phyloP scores from a whole-genome alignment of 2,113 vertebrate genomes.

The Casuarius casuarius region DNA sequence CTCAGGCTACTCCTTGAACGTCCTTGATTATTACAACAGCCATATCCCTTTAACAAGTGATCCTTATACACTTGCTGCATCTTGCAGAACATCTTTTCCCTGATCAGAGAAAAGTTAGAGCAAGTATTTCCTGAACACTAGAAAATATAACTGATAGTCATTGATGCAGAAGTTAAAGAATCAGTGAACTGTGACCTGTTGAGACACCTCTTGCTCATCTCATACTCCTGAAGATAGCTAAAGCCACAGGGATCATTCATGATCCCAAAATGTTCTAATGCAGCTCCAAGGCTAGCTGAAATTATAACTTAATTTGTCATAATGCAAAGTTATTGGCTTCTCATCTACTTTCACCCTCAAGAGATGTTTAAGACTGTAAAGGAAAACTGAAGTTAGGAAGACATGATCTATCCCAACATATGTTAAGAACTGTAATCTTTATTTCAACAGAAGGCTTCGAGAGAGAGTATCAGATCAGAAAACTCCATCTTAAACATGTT shows the following conservation, averaged over 20 bases:
- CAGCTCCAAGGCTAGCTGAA: neutral
- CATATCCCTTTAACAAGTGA: neutral
- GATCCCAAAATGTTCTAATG: neutral
- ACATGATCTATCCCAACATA: neutral
- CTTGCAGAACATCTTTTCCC: neutral
- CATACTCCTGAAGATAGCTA: neutral
- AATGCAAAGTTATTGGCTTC: neutral
- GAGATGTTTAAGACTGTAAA: neutral
- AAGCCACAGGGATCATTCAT: neutral
- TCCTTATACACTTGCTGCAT: neutral
- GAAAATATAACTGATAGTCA: neutral
- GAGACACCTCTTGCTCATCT: neutral
- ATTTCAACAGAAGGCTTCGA: neutral
- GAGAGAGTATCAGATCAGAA: neutral
- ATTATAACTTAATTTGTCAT: neutral
- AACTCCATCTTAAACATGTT: neutral
- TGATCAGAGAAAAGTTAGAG: neutral
- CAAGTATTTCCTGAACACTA: neutral
- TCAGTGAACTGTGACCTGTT: neutral
- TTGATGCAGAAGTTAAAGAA: neutral
- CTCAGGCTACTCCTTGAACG: neutral
- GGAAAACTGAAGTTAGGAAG: neutral
- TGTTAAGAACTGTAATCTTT: neutral
- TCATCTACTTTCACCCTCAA: neutral
- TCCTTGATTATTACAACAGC: neutral